Evolutionary conservation across 2,797 vertebrate species (phyloP).

Genomic region (Urocyon cinereoargenteus): DNA sequence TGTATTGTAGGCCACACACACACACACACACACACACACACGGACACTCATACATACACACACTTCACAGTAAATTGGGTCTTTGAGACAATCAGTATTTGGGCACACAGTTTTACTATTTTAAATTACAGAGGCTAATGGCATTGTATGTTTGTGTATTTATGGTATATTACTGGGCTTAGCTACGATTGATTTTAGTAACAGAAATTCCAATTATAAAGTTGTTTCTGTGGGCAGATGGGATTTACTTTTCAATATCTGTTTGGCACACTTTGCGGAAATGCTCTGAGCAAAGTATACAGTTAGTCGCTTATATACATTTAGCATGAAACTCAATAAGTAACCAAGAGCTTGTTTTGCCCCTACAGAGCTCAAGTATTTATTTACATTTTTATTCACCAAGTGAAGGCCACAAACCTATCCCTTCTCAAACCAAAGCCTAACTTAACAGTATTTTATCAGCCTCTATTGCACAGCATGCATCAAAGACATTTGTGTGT

Average conservation of each 20-base stretch:
- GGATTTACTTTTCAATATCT: conserved; percentile 41
- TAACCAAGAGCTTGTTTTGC: conserved; percentile 43
- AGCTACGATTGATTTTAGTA: conserved; percentile 41
- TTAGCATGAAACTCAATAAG: conserved; percentile 8
- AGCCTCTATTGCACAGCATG: background rate
- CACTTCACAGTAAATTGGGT: background rate
- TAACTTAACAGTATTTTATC: conserved; percentile 40
- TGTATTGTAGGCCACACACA: background rate
- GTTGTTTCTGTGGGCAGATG: conserved; percentile 29
- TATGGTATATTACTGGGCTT: conserved; percentile 36
- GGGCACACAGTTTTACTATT: conserved; percentile 37
- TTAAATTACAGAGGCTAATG: conserved; percentile 30
- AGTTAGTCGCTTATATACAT: background rate
- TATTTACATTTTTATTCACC: conserved; percentile 25
- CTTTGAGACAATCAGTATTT: background rate
- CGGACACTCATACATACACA: background rate
- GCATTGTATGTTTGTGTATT: conserved; percentile 3
- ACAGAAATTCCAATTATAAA: conserved; percentile 38
- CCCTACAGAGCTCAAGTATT: background rate
- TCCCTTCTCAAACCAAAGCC: background rate
- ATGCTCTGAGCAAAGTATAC: conserved; percentile 26
- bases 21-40: background rate
- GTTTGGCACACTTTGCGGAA: conserved; percentile 28
- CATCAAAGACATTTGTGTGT: background rate
- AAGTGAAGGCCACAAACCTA: conserved; percentile 19